Evolutionary conservation across 2,113 vertebrate genomes (phyloP).

Genomic region (Sylvia atricapilla): DNA sequence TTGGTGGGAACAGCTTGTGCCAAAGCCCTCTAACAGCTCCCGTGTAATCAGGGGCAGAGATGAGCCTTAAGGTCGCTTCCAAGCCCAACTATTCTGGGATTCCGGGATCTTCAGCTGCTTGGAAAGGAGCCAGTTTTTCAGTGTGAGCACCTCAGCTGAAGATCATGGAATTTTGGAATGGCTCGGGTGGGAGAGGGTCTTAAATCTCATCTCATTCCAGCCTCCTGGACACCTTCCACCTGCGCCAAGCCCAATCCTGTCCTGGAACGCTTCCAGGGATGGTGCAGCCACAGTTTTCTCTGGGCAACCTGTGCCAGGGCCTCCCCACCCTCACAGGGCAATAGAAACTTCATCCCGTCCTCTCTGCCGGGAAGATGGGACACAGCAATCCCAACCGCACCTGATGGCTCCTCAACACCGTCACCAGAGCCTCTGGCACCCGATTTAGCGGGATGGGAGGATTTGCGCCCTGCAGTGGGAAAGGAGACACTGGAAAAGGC

Average conservation of each 20-base stretch:
- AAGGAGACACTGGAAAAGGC: background rate
- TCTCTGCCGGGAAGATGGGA: accelerated
- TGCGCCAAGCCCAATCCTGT: background rate
- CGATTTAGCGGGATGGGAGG: background rate
- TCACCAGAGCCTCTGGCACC: background rate
- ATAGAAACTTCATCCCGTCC: background rate
- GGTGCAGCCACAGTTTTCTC: background rate
- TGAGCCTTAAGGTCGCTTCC: background rate
- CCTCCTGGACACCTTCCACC: too few relatives aligned
- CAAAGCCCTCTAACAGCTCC: background rate
- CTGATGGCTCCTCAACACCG: background rate
- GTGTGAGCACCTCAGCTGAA: background rate
- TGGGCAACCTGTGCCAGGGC: background rate
- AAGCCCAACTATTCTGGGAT: background rate
- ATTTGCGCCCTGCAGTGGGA: background rate
- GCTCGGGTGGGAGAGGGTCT: background rate
- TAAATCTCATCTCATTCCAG: background rate
- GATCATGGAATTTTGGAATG: background rate
- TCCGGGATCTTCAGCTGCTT: background rate
- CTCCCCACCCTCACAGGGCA: background rate
- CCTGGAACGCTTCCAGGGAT: background rate
- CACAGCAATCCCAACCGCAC: background rate
- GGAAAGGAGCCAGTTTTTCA: background rate
- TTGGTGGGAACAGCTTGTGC: background rate
- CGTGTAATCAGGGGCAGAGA: background rate